Base-by-base conservation (phyloP, 1,140 invertebrate genomes). In the Proctacanthus coquilletti region DNA sequence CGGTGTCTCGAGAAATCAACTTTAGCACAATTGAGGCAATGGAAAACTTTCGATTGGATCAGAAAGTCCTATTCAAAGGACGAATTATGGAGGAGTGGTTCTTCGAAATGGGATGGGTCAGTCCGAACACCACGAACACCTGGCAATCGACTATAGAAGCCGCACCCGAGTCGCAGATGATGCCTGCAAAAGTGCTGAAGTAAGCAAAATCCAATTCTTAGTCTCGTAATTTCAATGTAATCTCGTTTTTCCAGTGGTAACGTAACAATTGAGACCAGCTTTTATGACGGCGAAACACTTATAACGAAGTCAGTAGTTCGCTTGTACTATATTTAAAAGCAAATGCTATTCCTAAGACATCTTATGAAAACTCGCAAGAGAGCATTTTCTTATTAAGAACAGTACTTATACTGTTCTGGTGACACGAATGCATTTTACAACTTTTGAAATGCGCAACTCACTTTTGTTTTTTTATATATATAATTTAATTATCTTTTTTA, bases 31-130 rank as follows among this genome's bases (percentile, higher is more conserved):
- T 83, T 34, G 88, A 98, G 63, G 72, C 84, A 9, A 91, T 99
- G 76, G 89, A 98, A 47, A 89, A 91, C 57, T 97, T 99, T 65
- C 69, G 93, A 48, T 65, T 99, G 32, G 93, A 98, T 64, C 96
- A 98, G 61, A 87, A 87, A 64, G 77, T 82, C 5, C 61, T 81
- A 20, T 83, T 82, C 56, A 82, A 83, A 58, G 83, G 81, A 1
- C 68, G 81, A 39, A 84, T 81, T 51, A 66, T 89, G 44, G 85
- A 92, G 69, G 92, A 98, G 65, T 99, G 95, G 95, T 88, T 85
- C 61, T 98, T 98, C 64, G 92, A 98, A 59, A 98, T 99, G 76
- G 96, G 96, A 27, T 96, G 92, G 65, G 94, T 98, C 2, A 97
- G 98, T 52, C 87, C 93, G 14, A 92, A 93, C 49, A 98, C 94